These are phyloP conservation scores for Euplexia lucipara DNA, from an alignment of 2,888 invertebrate genomes.

Conservation along the genomic window DNA sequence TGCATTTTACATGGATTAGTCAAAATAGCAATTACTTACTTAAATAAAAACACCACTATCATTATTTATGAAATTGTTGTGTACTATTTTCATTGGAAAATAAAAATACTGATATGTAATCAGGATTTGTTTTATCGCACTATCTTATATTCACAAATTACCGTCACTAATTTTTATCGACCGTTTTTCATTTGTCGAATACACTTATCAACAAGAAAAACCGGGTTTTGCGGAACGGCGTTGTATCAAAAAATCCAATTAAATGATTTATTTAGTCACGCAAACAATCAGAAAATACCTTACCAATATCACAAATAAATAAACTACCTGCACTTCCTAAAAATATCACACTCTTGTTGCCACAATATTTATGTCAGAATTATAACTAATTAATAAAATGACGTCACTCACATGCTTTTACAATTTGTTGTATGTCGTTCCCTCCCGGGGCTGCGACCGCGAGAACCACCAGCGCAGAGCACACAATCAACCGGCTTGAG, in stretches of 20 bases:
- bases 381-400: not conserved
- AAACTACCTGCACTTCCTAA: constrained; percentile 14
- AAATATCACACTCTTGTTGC: constrained; percentile 4
- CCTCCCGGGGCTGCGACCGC: constrained; percentile 63
- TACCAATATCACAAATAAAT: constrained; percentile 14
- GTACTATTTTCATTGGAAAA: constrained; percentile 22
- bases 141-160: constrained; percentile 43
- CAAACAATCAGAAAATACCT: not conserved
- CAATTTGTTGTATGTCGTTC: constrained; percentile 61
- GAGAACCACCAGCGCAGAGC: constrained; percentile 67
- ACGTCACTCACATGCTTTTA: constrained; percentile 59
- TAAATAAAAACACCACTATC: constrained; percentile 14
- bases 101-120: constrained; percentile 41
- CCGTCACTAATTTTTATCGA: constrained; percentile 39
- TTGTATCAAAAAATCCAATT: not conserved
- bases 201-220: constrained; percentile 19
- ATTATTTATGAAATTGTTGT: constrained; percentile 6
- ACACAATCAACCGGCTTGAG: constrained; percentile 68
- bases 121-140: constrained; percentile 44
- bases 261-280: constrained; percentile 3
- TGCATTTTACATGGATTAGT: constrained; percentile 34
- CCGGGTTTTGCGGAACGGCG: constrained; percentile 2
- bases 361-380: not conserved
- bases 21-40: not conserved
- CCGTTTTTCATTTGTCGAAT: constrained; percentile 26